Conservation (phyloP, 2,113 vertebrate species). For the Syngnathoides biaculeatus region DNA sequence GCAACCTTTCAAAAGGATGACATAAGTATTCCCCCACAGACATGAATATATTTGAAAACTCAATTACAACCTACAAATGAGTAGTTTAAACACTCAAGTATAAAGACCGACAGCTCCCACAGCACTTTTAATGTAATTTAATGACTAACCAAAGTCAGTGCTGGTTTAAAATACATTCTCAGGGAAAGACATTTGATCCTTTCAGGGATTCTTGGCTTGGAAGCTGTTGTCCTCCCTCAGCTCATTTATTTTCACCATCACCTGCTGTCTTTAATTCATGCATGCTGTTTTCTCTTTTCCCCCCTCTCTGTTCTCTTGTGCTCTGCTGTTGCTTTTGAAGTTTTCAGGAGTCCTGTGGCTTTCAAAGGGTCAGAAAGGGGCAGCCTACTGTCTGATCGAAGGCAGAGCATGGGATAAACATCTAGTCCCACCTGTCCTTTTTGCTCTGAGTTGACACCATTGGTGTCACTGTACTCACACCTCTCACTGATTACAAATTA, state of each 20-base stretch:
- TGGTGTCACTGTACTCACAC: slow-evolving; percentile 51
- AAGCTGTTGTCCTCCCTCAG: slow-evolving; percentile 22
- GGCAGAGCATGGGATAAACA: slow-evolving; percentile 37
- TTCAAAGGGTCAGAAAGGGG: slow-evolving; percentile 64
- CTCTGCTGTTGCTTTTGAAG: slow-evolving; percentile 56
- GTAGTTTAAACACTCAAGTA: background rate
- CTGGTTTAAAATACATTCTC: slow-evolving; percentile 2
- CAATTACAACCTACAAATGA: background rate
- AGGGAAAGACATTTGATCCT: slow-evolving; percentile 20
- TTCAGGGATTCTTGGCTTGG: slow-evolving; percentile 28
- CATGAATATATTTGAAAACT: background rate
- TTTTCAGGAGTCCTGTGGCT: slow-evolving; percentile 45
- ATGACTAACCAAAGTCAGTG: background rate
- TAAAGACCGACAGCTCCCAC: background rate
- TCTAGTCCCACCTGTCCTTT: slow-evolving; percentile 57
- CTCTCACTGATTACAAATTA: slow-evolving; percentile 23
- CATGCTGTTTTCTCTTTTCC: slow-evolving; percentile 50
- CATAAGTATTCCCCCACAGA: background rate
- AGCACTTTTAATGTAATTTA: background rate
- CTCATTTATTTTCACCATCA: slow-evolving; percentile 39
- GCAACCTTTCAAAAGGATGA: background rate
- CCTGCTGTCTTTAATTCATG: slow-evolving; percentile 62
- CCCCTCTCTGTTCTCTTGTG: slow-evolving; percentile 38
- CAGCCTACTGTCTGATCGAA: slow-evolving; percentile 51
- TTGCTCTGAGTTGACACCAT: slow-evolving; percentile 56